These are phyloP conservation scores for Harpagoxenus sublaevis DNA, from an alignment of 2,888 invertebrate species.

Conservation along the genomic window DNA sequence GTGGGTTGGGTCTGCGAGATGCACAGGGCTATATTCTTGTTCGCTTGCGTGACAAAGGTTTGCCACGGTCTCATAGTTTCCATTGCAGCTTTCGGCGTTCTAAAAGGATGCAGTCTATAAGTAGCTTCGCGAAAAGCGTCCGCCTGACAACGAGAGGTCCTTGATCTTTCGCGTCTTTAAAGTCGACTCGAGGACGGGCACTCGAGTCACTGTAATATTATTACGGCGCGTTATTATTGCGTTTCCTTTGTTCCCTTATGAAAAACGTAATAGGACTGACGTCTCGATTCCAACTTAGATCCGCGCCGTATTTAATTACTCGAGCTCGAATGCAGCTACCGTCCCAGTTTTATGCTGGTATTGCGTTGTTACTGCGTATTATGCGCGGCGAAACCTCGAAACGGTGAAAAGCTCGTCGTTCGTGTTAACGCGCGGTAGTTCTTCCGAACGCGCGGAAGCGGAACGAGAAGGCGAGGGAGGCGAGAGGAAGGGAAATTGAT, in stretches of 20 bases:
- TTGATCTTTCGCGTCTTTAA: constrained; percentile 49
- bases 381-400: constrained; percentile 40
- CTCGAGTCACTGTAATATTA: constrained; percentile 49
- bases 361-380: constrained; percentile 33
- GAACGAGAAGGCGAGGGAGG: not conserved
- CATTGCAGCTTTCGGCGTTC: constrained; percentile 20
- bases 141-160: constrained; percentile 6
- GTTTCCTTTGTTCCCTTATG: constrained; percentile 49
- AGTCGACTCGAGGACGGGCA: constrained; percentile 41
- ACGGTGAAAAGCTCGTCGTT: constrained; percentile 34
- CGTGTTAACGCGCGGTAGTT: constrained; percentile 26
- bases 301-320: constrained; percentile 40
- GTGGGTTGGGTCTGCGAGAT: not conserved
- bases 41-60: not conserved
- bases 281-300: constrained; percentile 46
- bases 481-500: constrained; percentile 21
- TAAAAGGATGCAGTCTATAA: constrained; percentile 13
- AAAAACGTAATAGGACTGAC: constrained; percentile 50
- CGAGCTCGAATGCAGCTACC: constrained; percentile 29
- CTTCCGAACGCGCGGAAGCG: not conserved
- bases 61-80: not conserved
- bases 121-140: constrained; percentile 31
- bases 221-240: constrained; percentile 48
- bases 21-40: too few relatives aligned
- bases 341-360: constrained; percentile 40